Evolutionary conservation across 2,113 vertebrate species (phyloP), one percentile per base, ranked within the genome.

Genomic region (Meriones unguiculatus): DNA sequence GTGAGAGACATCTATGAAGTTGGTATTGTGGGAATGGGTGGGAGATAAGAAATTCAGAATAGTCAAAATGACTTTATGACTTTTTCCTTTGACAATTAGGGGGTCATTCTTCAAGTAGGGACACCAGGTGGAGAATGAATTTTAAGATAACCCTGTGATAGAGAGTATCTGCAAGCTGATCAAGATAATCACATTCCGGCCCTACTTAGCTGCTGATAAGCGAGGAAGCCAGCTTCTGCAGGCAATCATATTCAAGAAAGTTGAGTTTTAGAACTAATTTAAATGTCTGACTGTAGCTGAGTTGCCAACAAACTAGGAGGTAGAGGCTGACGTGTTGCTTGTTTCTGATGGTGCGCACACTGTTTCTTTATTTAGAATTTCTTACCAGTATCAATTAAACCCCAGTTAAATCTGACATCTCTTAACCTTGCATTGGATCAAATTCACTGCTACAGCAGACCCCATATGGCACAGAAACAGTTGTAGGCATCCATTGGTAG

Each of bases 371-470:
- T 99, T 99, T 99, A 98, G 98, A 98, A 97, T 98, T 98, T 98
- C 98, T 98, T 99, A 98, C 98, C 98, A 99, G 97, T 98, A 99
- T 99, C 99, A 99, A 99, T 99, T 99, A 99, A 99, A 98, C 99
- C 98, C 98, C 98, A 99, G 99, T 99, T 99, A 99, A 98, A 99
- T 99, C 90, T 99, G 99, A 99, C 99, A 99, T 98, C 99, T 98
- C 99, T 99, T 99, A 99, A 99, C 99, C 99, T 98, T 98, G 98
- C 96, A 87, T 99, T 99, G 99, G 99, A 98, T 99, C 98, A 98
- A 98, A 98, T 99, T 99, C 99, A 98, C 98, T 97, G 98, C 98
- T 98, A 98, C 98, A 99, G 98, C 98, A 98, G 98, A 99, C 99
- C 99, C 98, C 99, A 99, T 99, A 99, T 99, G 99, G 99, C 99